Conservation (phyloP, 2,888 invertebrate species). For the Psococerastis gibbosa region DNA sequence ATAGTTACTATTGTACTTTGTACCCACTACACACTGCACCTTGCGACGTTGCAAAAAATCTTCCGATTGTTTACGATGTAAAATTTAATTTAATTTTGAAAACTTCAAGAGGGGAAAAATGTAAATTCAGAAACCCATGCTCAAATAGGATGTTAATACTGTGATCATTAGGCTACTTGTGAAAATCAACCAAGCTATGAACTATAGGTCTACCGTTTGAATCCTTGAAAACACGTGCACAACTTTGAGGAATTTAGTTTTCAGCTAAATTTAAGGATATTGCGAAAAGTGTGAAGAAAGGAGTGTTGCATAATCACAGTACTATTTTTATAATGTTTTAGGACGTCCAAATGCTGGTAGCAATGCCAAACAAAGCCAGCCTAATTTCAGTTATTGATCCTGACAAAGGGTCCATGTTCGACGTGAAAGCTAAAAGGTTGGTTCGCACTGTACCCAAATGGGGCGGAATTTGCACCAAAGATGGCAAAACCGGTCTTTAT, state of each 20-base stretch:
- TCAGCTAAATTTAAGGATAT: not conserved
- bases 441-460: conserved; percentile 77
- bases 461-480: conserved; percentile 75
- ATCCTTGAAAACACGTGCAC: too few species aligned
- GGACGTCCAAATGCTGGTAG: conserved; percentile 56
- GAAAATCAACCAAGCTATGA: too few species aligned
- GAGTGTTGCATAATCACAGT: conserved; percentile 24
- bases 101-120: too few species aligned
- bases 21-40: too few species aligned
- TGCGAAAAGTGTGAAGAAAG: not conserved
- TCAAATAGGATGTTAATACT: too few species aligned
- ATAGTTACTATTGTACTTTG: too few species aligned
- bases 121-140: too few species aligned
- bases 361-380: conserved; percentile 66
- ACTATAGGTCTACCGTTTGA: too few species aligned
- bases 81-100: too few species aligned
- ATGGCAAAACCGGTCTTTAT: conserved; percentile 78
- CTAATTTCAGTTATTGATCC: conserved; percentile 76
- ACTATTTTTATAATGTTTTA: conserved; percentile 30
- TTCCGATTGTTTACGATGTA: too few species aligned
- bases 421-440: conserved; percentile 73
- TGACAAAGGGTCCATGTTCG: conserved; percentile 79
- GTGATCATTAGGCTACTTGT: too few species aligned
- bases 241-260: not conserved
- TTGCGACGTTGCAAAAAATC: too few species aligned